Evolutionary conservation across 1,140 invertebrate species (phyloP), one percentile per base, ranked within the genome.

Genomic region (Zophobas atratus): DNA sequence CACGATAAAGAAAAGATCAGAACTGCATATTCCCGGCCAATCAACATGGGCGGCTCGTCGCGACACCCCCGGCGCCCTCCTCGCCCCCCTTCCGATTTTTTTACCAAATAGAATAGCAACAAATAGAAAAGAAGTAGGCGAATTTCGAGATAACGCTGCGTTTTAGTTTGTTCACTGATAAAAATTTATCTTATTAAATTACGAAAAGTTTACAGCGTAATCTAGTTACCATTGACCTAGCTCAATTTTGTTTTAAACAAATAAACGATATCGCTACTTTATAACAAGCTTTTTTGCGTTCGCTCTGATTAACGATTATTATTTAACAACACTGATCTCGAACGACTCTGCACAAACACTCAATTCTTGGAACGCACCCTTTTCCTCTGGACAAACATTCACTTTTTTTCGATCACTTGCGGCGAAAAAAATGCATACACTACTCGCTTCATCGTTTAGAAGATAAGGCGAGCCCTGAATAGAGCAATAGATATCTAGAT

Each of bases 1-100:
- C 6, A 73, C 63, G 49, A 70, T 48, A 55, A 79, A 75, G 55
- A 77, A 81, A 81, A 74, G 77, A 80, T 78, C 76, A 80, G 57
- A 80, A 80, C 76, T 79, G 75, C 77, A 79, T 77, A 72, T 73
- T 72, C 70, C 38, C 35, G 6, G 71, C 49, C 1, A 35, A 43
- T 70, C 36, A 32, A 20, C 71, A 55, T 39, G 51, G 49, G 71
- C 71, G 49, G 49, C 38, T 57, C 72, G 72, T 75, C 55, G 33
- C 41, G 32, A 60, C 53, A 55, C n/a, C 43, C 67, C 43, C 20
- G 34, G 35, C 3, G 32, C 39, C 41, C 67, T 6, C 6, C 32
- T 8, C 4, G 36, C 36, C 38, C 63, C 36, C n/a, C 63, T 70
- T 70, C 43, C 38, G 56, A 60, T 35, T 55, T 55, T 55, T 55